phyloP scores from a whole-genome alignment of 2,113 vertebrate genomes.

The Leucopsar rothschildi region DNA sequence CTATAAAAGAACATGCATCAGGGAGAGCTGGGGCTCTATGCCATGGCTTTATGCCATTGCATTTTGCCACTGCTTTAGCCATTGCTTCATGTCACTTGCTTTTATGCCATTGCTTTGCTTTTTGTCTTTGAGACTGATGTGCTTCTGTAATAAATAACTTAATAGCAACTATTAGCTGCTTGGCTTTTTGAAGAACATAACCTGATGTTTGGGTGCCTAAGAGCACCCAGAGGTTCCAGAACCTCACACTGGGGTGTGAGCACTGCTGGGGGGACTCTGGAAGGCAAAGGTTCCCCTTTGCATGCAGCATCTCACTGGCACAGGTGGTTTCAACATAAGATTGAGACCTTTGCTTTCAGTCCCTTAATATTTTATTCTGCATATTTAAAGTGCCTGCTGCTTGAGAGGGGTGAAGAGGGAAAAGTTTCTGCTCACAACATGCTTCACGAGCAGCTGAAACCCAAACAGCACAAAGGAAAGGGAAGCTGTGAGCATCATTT shows the following conservation, averaged over 20 bases:
- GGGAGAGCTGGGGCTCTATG: too few relatives aligned
- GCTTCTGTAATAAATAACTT: too few relatives aligned
- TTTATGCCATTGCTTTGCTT: too few relatives aligned
- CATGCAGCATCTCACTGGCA: not conserved
- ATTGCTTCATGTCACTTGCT: too few relatives aligned
- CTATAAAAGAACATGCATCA: too few relatives aligned
- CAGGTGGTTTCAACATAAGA: not conserved
- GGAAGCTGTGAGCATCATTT: not conserved
- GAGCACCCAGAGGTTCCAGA: too few relatives aligned
- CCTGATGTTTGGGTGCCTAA: too few relatives aligned
- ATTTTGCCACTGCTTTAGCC: too few relatives aligned
- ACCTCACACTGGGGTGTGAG: not conserved
- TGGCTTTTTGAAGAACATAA: too few relatives aligned
- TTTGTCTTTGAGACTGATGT: too few relatives aligned
- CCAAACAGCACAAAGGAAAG: not conserved
- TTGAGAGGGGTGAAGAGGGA: not conserved
- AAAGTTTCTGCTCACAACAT: not conserved
- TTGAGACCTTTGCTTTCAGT: not conserved
- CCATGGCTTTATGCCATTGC: too few relatives aligned
- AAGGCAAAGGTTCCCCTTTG: not conserved
- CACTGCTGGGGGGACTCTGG: not conserved
- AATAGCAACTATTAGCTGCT: too few relatives aligned
- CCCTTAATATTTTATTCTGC: not conserved
- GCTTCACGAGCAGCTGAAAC: not conserved
- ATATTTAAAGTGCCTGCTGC: not conserved